phyloP scores from a whole-genome alignment of 2,797 vertebrate genomes.

The Sandelia bainsii region DNA sequence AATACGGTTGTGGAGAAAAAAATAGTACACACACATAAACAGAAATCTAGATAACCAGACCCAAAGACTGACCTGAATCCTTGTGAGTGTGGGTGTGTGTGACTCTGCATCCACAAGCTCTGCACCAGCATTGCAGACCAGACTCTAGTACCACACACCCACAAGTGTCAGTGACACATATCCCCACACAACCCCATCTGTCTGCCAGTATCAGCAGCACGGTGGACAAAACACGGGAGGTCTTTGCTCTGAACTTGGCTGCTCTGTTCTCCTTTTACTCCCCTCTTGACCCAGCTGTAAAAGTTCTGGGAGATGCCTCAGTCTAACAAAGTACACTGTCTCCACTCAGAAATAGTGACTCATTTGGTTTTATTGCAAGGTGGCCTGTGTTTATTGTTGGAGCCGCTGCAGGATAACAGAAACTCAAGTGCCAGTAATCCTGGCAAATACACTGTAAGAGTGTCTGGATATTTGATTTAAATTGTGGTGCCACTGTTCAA shows the following conservation, averaged over 20 bases:
- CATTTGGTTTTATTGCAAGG: constrained; percentile 34
- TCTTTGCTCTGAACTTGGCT: constrained; percentile 31
- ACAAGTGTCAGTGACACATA: constrained; percentile 57
- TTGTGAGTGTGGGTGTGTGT: constrained; percentile 11
- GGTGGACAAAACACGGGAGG: constrained; percentile 23
- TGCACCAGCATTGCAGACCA: constrained; percentile 47
- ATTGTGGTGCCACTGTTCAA: constrained; percentile 10
- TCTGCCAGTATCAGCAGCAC: constrained; percentile 57
- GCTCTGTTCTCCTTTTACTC: constrained; percentile 10
- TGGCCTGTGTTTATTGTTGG: constrained; percentile 17
- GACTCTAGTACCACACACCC: constrained; percentile 39
- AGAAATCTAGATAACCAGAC: constrained; percentile 3
- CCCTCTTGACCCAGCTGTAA: constrained; percentile 11
- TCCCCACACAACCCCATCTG: constrained; percentile 44
- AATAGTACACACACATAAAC: not conserved
- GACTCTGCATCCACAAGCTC: constrained; percentile 34
- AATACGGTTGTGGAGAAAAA: constrained; percentile 1
- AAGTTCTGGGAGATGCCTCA: constrained; percentile 19
- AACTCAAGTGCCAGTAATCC: constrained; percentile 44
- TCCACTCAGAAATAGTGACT: constrained; percentile 16
- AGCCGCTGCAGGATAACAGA: constrained; percentile 18
- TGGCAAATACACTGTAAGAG: not conserved
- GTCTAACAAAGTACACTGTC: constrained; percentile 15
- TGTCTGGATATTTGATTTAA: constrained; percentile 38
- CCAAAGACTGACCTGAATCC: constrained; percentile 27